Conservation (phyloP, 2,797 vertebrate species). For the Lepilemur ruficaudatus region DNA sequence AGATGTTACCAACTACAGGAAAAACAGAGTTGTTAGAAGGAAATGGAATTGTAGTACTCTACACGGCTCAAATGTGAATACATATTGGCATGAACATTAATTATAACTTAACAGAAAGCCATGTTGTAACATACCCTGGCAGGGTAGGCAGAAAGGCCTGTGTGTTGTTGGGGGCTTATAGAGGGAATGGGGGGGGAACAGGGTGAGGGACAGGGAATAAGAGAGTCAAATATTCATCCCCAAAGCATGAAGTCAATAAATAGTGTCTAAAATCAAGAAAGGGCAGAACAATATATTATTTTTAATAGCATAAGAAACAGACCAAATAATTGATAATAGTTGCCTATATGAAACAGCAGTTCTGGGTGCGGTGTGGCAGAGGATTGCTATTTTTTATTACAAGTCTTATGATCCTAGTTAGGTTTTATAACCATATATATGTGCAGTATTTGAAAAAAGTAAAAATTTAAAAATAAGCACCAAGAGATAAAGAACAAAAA, state of each 20-base stretch:
- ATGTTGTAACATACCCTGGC: background rate
- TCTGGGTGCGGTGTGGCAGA: background rate
- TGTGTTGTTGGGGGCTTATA: background rate
- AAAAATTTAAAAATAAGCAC: background rate
- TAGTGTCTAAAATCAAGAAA: background rate
- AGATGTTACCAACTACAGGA: background rate
- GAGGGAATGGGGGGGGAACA: background rate
- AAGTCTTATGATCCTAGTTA: background rate
- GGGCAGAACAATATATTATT: background rate
- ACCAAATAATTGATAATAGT: background rate
- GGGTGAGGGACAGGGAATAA: background rate
- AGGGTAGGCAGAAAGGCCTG: background rate
- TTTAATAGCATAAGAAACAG: background rate
- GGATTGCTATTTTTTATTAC: background rate
- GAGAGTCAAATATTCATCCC: background rate
- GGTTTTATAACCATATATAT: background rate
- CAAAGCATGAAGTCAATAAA: background rate
- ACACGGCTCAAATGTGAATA: background rate
- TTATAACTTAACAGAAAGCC: background rate
- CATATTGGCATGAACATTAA: background rate
- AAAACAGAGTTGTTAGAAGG: background rate
- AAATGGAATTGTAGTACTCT: background rate
- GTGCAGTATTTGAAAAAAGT: background rate
- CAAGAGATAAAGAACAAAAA: background rate
- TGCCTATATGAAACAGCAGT: background rate